A percentile compares a stretch with the other conserved stretches of the same genome.
Conservation (phyloP, 2,888 invertebrate genomes). For the Cataglyphis livida region DNA sequence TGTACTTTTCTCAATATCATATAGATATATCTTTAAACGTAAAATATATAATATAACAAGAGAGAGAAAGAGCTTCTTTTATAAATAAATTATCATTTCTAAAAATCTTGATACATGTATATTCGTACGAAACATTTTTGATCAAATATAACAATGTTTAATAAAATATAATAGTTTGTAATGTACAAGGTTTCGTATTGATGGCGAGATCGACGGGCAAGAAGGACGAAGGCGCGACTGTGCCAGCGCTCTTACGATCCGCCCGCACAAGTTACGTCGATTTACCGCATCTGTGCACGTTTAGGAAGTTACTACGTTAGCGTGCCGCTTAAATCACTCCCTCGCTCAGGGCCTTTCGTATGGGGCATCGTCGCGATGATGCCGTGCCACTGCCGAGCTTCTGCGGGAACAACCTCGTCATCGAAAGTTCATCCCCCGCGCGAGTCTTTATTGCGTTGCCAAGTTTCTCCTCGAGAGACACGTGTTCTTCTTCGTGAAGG, state of each 20-base stretch:
- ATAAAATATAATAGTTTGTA: neutral
- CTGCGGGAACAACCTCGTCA: conserved; percentile 74
- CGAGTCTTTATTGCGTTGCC: conserved; percentile 75
- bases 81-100: neutral
- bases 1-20: neutral
- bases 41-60: neutral
- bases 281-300: conserved; percentile 85
- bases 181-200: conserved; percentile 19
- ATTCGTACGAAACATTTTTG: neutral
- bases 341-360: conserved; percentile 50
- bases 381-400: conserved; percentile 39
- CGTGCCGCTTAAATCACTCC: conserved; percentile 83
- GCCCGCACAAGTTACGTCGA: conserved; percentile 83
- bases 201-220: conserved; percentile 30
- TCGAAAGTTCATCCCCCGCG: conserved; percentile 73
- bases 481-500: conserved; percentile 59
- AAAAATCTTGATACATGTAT: neutral
- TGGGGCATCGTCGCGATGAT: conserved; percentile 51
- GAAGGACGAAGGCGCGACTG: conserved; percentile 50
- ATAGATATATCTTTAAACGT: neutral
- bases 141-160: neutral
- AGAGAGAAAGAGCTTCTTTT: neutral
- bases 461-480: conserved; percentile 67
- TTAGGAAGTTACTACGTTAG: conserved; percentile 83
- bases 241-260: conserved; percentile 73